Percentiles rank a stretch among this genome's conserved stretches.
Conservation (phyloP, 2,797 vertebrate genomes). For the Fundulus diaphanus region DNA sequence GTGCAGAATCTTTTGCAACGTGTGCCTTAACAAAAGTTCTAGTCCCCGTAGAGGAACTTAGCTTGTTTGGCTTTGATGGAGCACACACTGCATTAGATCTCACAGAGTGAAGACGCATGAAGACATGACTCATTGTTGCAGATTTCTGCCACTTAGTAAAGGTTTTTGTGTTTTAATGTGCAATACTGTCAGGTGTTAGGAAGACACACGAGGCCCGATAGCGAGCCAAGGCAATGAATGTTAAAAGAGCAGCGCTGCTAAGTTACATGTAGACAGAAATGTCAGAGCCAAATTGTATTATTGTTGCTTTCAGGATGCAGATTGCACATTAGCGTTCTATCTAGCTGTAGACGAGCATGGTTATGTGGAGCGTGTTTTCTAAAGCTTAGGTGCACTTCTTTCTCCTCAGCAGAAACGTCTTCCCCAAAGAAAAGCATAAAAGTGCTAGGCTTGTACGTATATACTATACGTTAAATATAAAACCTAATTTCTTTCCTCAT, state of each 20-base stretch:
- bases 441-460: constrained; percentile 86
- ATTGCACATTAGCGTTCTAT: constrained; percentile 62
- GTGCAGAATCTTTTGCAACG: constrained; percentile 64
- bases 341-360: constrained; percentile 72
- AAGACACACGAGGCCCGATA: constrained; percentile 32
- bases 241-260: constrained; percentile 86
- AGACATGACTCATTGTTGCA: constrained; percentile 37
- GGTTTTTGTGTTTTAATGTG: constrained; percentile 62
- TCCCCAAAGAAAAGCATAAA: constrained; percentile 82
- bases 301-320: constrained; percentile 58
- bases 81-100: constrained; percentile 65
- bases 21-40: constrained; percentile 59
- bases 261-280: constrained; percentile 75
- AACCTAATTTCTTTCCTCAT: constrained; percentile 76
- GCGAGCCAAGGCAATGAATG: constrained; percentile 72
- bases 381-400: constrained; percentile 76
- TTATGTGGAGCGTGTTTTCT: constrained; percentile 67
- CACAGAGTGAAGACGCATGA: constrained; percentile 29
- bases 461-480: constrained; percentile 63
- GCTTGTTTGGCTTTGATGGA: constrained; percentile 38
- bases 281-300: constrained; percentile 78
- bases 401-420: constrained; percentile 78
- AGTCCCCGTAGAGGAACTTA: constrained; percentile 34
- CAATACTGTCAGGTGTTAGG: constrained; percentile 63
- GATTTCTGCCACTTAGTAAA: constrained; percentile 49